Evolutionary conservation across 2,888 invertebrate species (phyloP).

Genomic region (Zygothrica quintamaculata): DNA sequence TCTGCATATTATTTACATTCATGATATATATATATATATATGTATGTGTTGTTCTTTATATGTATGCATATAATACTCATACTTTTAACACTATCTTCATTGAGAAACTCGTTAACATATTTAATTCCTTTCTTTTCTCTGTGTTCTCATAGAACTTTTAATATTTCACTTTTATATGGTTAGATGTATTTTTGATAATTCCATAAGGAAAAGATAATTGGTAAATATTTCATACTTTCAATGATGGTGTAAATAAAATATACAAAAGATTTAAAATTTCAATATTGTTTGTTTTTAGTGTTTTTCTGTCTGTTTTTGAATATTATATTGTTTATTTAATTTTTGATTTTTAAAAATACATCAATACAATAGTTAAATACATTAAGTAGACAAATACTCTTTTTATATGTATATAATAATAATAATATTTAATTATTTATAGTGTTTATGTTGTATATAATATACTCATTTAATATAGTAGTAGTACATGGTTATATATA

Average conservation of each 20-base stretch:
- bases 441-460: slow-evolving; percentile 29
- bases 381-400: slow-evolving; percentile 56
- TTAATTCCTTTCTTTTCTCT: slow-evolving; percentile 25
- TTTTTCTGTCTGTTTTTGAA: background rate
- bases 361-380: slow-evolving; percentile 59
- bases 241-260: slow-evolving; percentile 82
- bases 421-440: slow-evolving; percentile 9
- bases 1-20: slow-evolving; percentile 67
- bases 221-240: slow-evolving; percentile 54
- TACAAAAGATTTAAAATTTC: slow-evolving; percentile 55
- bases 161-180: slow-evolving; percentile 17
- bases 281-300: slow-evolving; percentile 6
- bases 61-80: slow-evolving; percentile 42
- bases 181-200: slow-evolving; percentile 19
- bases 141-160: slow-evolving; percentile 33
- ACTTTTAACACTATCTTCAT: slow-evolving; percentile 14
- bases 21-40: slow-evolving; percentile 47
- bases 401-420: slow-evolving; percentile 27
- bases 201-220: slow-evolving; percentile 26
- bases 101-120: slow-evolving; percentile 46
- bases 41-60: slow-evolving; percentile 16
- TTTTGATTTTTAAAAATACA: slow-evolving; percentile 49
- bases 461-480: slow-evolving; percentile 47
- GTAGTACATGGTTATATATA: slow-evolving; percentile 28
- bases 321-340: slow-evolving; percentile 24